Base-by-base conservation (phyloP, 2,113 vertebrate genomes). In the Ibidorhyncha struthersii region DNA sequence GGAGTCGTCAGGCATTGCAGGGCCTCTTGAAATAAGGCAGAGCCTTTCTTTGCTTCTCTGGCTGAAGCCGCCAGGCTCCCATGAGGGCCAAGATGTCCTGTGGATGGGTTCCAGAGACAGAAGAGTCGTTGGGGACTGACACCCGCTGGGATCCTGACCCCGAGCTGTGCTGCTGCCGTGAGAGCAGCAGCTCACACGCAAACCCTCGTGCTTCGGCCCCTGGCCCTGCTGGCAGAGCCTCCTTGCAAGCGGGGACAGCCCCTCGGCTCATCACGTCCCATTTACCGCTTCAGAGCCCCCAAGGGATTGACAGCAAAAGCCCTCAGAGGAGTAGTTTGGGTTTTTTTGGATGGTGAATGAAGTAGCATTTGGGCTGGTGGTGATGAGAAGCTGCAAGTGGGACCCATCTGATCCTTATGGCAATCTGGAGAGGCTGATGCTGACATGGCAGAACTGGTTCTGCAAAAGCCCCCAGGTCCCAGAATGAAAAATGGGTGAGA, bases 201-300 rank as follows among this genome's bases (percentile, higher is more conserved):
- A 40, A 36, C 19, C 23, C 22, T 23, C 0, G 0, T 45, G 61
- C 79, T 79, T 45, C 9, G 2, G 1, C 30, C 30, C 22, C 76
- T 2, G 1, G 84, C 13, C 38, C 17, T 0, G 0, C 58, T 16
- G 69, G 45, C 73, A 50, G 34, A 87, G 45, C 86, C 20, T 71
- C 36, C 34, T 25, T 0, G 0, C 0, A 9, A 32, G 88, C 12
- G 1, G 36, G 70, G 30, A 27, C 0, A 2, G 53, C 20, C 63
- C 36, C 58, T 22, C 2, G 2, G 77, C 65, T 74, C 32, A 2
- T 58, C 1, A 0, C n/a, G 29, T 79, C 74, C 73, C 43, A 12
- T 59, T 58, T 38, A 30, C 19, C 0, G 0, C 55, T 63, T 47
- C 8, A 2, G 34, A 89, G 32, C 38, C 61, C 59, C 56, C 0